Evolutionary conservation across 2,888 invertebrate species (phyloP), one percentile per base, ranked within the genome.

Genomic region (Caenorhabditis panamensis): DNA sequence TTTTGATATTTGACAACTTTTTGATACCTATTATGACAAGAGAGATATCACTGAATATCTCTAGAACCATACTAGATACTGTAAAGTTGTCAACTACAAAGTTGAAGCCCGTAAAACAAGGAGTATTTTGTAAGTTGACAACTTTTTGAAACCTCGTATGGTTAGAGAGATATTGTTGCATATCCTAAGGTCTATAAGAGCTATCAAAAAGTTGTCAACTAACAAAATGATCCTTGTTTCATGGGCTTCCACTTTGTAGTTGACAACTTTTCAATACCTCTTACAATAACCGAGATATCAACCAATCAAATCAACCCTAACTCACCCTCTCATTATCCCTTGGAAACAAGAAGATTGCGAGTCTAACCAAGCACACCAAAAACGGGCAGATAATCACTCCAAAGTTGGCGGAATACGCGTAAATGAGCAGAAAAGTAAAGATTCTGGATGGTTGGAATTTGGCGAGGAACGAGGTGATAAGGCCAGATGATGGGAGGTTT

Each of bases 401-500:
- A 26, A 62, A 76, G 44, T 68, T 76, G 16, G 47, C 49, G 37
- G 62, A 54, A 36, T 68, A 63, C 0, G 56, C 36, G 24, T 63
- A 68, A 1, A 63, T 44, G 11, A 76, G 36, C 1, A 76, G 28
- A 1, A 53, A 1, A n/a, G 51, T 47, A 9, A 64, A 26, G 20
- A 22, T 36, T 54, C 54, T 28, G 26, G 41, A 54, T 0, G 72
- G 72, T 28, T 54, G 2, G 13, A 56, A n/a, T 24, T 9, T 16
- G 4, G 63, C 63, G 31, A 44, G 56, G 16, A 31, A 49, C 6
- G 76, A 62, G 5, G 76, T 76, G n/a, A 68, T 26, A 2, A 56
- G 16, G 0, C 76, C 61, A 6, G 68, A 62, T 13, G 79, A 41
- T 41, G 41, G 41, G 6, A 79, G 64, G 20, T 69, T 73, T 36